These are phyloP conservation scores for Gryon sp. DNA, from an alignment of 1,140 invertebrate species.

Conservation along the genomic window DNA sequence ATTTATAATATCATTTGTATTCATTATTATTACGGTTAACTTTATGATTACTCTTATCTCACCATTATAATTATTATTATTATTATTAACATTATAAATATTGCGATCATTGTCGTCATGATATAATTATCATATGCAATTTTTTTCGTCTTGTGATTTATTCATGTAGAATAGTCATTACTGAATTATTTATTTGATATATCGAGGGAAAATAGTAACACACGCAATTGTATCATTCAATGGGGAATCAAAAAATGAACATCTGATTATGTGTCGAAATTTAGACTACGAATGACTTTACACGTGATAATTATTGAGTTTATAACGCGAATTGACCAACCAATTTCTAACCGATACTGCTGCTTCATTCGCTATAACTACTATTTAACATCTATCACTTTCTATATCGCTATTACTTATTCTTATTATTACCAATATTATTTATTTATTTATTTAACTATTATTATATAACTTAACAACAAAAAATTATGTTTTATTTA, in stretches of 20 bases:
- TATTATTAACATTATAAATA: slow-evolving; percentile 53
- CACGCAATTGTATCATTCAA: slow-evolving; percentile 10
- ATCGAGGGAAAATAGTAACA: slow-evolving; percentile 33
- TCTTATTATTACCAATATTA: slow-evolving; percentile 72
- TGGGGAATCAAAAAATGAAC: slow-evolving; percentile 7
- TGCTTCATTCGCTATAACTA: slow-evolving; percentile 63
- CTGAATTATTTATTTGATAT: slow-evolving; percentile 60
- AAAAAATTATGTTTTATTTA: slow-evolving; percentile 79
- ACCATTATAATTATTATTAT: slow-evolving; percentile 62
- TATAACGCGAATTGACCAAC: slow-evolving; percentile 21
- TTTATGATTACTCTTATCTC: slow-evolving; percentile 48
- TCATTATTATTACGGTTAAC: slow-evolving; percentile 62
- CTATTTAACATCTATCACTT: slow-evolving; percentile 59
- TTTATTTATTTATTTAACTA: slow-evolving; percentile 79
- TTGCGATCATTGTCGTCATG: slow-evolving; percentile 62
- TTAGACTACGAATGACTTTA: slow-evolving; percentile 6
- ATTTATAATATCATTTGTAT: slow-evolving; percentile 56
- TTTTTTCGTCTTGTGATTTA: slow-evolving; percentile 61
- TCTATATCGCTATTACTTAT: slow-evolving; percentile 64
- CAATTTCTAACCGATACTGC: slow-evolving; percentile 60
- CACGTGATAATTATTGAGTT: neutral
- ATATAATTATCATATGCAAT: slow-evolving; percentile 61
- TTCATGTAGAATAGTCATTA: slow-evolving; percentile 57
- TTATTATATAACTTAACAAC: slow-evolving; percentile 78
- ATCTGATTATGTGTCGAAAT: slow-evolving; percentile 24